Conservation (phyloP, 92 coral and sea anemone species). For the Bergia puertoricense region DNA sequence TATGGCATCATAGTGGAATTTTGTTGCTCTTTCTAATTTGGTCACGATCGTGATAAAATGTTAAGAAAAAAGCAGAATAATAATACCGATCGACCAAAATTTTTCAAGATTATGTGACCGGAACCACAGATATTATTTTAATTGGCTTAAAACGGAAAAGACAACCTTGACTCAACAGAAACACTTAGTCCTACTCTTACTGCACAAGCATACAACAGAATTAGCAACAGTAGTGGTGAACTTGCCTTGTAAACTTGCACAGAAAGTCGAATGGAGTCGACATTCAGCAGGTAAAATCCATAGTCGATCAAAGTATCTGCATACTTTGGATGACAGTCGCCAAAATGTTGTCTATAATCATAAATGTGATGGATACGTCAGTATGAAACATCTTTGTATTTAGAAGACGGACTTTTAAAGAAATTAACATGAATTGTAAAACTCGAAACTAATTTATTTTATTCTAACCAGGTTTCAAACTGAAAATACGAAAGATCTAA, state of each 20-base stretch:
- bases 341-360: conserved; percentile 78
- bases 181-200: background rate
- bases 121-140: too few species aligned
- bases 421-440: background rate
- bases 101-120: too few species aligned
- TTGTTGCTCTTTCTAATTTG: too few species aligned
- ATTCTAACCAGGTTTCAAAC: background rate
- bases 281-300: conserved; percentile 94
- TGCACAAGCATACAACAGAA: background rate
- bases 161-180: background rate
- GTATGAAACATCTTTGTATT: background rate
- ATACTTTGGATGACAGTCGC: conserved; percentile 91
- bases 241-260: conserved; percentile 91
- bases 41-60: too few species aligned
- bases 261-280: conserved; percentile 89
- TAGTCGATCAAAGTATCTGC: conserved; percentile 90
- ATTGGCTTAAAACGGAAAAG: too few species aligned
- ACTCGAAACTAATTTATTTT: background rate
- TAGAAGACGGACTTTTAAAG: background rate
- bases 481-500: background rate
- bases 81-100: too few species aligned
- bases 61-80: too few species aligned
- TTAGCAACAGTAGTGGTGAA: background rate
- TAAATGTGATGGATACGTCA: background rate
- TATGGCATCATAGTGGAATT: too few species aligned